Base-by-base conservation (phyloP, 2,113 vertebrate species). In the Parus major region DNA sequence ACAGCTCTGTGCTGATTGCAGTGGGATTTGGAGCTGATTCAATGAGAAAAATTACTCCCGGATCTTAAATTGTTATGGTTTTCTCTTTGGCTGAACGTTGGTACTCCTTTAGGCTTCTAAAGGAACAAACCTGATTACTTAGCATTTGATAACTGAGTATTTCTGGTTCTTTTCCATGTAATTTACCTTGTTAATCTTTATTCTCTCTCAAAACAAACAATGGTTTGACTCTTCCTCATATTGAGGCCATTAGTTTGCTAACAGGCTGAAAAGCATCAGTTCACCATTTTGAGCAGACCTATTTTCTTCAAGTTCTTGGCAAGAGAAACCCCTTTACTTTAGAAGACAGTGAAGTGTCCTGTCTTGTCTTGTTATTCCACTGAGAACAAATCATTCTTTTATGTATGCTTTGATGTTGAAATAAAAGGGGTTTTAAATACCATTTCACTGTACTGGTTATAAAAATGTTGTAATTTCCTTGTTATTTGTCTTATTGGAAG, bases 361-460 rank as follows among this genome's bases (percentile, higher is more conserved):
- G 88, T 93, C 94, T 92, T 96, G 87, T 95, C 95, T 84, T 96
- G 73, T 80, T 79, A 55, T 82, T 96, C 91, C 86, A 78, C 6
- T 31, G 90, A 95, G 96, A 97, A 77, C 66, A 94, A 82, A 92
- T 63, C 4, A 93, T 78, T 91, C 96, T 97, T 97, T 98, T 88
- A 96, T 97, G 95, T 93, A 8, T 8, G 63, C 97, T 98, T 97
- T 97, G 97, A 98, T 97, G 97, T 96, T 81, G 86, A 96, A 97
- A 97, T 97, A 95, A 96, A 97, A 97, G 88, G 82, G 41, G 5
- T 49, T 82, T 96, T 17, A 81, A 91, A 93, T 22, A 82, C 89
- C 75, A 72, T 94, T 94, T 87, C 75, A 73, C 87, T 68, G 55
- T 59, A 64, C 91, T 88, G 52, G 83, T 56, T 86, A 89, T 94